These are phyloP conservation scores for Nasua narica DNA, from an alignment of 2,797 vertebrate species.

Conservation along the genomic window DNA sequence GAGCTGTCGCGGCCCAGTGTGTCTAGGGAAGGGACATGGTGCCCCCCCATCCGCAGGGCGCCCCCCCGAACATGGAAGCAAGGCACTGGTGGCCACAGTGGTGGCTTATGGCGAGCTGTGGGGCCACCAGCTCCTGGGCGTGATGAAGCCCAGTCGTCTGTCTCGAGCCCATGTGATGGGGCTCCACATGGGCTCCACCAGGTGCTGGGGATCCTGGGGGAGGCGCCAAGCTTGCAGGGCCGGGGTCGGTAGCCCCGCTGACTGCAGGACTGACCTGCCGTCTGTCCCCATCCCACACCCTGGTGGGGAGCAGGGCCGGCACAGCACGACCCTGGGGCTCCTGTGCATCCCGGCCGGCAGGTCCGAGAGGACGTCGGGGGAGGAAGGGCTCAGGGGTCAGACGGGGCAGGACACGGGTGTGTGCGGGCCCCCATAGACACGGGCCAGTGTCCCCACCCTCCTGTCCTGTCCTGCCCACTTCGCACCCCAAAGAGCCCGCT, in stretches of 20 bases:
- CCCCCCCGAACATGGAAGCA: no score
- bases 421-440: accelerated
- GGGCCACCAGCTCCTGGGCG: not conserved
- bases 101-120: not conserved
- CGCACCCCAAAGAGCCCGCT: accelerated
- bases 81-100: not conserved
- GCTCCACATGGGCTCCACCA: accelerated
- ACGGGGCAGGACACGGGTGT: accelerated
- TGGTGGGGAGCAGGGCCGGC: not conserved
- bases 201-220: not conserved
- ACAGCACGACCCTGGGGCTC: accelerated
- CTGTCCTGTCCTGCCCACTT: not conserved
- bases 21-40: accelerated
- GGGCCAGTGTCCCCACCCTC: accelerated
- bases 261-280: not conserved
- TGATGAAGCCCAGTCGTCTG: not conserved
- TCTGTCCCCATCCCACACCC: not conserved
- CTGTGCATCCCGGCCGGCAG: not conserved
- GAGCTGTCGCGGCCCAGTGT: not conserved
- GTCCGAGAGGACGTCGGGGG: not conserved
- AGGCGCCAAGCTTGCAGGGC: not conserved
- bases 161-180: accelerated
- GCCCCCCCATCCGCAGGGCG: no score
- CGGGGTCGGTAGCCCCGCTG: no score
- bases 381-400: not conserved